phyloP scores from a whole-genome alignment of 2,888 invertebrate species.

The Abscondita cerata region DNA sequence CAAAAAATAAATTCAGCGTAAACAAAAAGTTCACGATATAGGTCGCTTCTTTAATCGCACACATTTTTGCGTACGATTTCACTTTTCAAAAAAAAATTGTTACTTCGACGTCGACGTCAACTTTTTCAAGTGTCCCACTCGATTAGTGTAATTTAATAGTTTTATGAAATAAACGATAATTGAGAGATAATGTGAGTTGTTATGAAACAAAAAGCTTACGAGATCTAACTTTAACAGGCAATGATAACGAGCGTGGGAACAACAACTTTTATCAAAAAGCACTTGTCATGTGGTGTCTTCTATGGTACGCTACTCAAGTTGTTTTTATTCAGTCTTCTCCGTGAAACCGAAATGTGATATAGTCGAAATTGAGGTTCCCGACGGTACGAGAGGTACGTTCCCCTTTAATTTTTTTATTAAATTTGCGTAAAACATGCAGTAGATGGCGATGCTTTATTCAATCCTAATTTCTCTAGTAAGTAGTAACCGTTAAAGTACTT shows the following conservation, averaged over 20 bases:
- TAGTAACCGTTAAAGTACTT: too few species aligned
- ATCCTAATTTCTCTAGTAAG: too few species aligned
- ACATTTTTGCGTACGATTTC: too few species aligned
- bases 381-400: not conserved
- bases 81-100: too few species aligned
- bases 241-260: slow-evolving; percentile 44
- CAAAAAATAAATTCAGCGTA: too few species aligned
- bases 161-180: slow-evolving; percentile 28
- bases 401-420: too few species aligned
- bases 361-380: not conserved
- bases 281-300: slow-evolving; percentile 46
- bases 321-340: not conserved
- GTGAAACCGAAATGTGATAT: not conserved
- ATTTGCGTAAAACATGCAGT: too few species aligned
- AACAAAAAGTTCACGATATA: too few species aligned
- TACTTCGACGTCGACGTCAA: too few species aligned
- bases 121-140: not conserved
- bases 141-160: too few species aligned
- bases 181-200: slow-evolving; percentile 38
- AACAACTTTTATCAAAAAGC: slow-evolving; percentile 37
- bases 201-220: slow-evolving; percentile 37
- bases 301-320: slow-evolving; percentile 26
- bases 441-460: too few species aligned
- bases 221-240: slow-evolving; percentile 26
- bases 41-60: too few species aligned